These are phyloP conservation scores for Enteromius paludinosus DNA, from an alignment of 2,797 vertebrate genomes.

Conservation along the genomic window DNA sequence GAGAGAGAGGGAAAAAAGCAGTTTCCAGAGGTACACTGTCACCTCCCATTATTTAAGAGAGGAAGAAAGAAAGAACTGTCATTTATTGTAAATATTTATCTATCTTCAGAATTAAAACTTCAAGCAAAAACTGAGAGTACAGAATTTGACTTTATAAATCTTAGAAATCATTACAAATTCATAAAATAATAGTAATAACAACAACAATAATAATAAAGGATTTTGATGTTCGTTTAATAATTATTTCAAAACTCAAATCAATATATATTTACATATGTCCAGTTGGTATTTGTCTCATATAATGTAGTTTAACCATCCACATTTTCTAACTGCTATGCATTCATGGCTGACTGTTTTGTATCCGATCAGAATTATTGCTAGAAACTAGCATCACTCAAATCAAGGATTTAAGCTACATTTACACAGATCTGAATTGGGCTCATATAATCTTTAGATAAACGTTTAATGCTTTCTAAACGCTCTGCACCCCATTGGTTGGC, in stretches of 20 bases:
- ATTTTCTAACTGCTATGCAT: neutral
- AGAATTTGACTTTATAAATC: neutral
- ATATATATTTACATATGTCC: neutral
- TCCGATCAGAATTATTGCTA: neutral
- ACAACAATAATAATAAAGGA: neutral
- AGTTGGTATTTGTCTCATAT: neutral
- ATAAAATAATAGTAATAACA: neutral
- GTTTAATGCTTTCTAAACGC: neutral
- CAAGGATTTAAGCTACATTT: neutral
- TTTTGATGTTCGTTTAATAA: neutral
- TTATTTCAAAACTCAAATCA: neutral
- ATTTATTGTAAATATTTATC: neutral
- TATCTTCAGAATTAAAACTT: neutral
- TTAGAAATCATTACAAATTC: neutral
- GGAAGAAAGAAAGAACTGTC: neutral
- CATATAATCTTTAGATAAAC: neutral
- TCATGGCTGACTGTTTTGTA: neutral
- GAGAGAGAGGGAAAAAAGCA: neutral
- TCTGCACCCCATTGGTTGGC: neutral
- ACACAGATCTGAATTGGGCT: neutral
- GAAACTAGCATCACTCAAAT: neutral
- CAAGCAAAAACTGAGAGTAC: neutral
- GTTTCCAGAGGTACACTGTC: neutral
- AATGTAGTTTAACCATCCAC: neutral
- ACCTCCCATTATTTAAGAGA: neutral